Base-by-base conservation (phyloP, 2,888 invertebrate genomes). In the Archips xylosteana region DNA sequence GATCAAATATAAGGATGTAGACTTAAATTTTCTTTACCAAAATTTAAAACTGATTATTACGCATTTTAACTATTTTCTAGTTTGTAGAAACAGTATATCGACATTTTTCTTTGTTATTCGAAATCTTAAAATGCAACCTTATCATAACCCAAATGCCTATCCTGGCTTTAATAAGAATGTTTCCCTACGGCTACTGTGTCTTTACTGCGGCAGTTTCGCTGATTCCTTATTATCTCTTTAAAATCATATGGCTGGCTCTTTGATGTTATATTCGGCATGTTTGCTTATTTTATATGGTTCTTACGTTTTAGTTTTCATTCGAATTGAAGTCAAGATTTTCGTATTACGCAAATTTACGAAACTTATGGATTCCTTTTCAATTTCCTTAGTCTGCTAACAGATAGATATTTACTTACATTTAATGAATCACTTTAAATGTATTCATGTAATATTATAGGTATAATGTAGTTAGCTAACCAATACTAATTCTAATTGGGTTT, bases 181-280 rank as follows among this genome's bases (percentile, higher is more conserved):
- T 23, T 13, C 36, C 23, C 32, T 68, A 72, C 72, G 68, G 67
- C 57, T 63, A 34, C 6, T 34, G 3, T 54, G 32, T n/a, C n/a
- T 13, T 8, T 47, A 47, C 32, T 61, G 61, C 49, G 61, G 77
- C 79, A 79, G 75, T 81, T 78, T 80, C 80, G 60, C 68, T 74
- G 70, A 49, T 67, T 61, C 34, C 66, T 70, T 76, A 71, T 63
- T 65, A 76, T 77, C 75, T 76, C 66, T 70, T 75, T 71, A 76
- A 64, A 73, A 73, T 68, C 64, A 73, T 64, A 64, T 42, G 63
- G 59, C 45, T 45, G 49, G 34, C 62, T 62, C 57, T 68, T 68
- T 72, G 49, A 63, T 72, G 67, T 67, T 72, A 72, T 62, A 62
- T 67, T 61, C 54, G n/a, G 62, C 51, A 57, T 61, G 66, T 62